Percentiles rank a stretch among this genome's conserved stretches.
These are phyloP conservation scores for Anastrepha obliqua DNA, from an alignment of 1,140 invertebrate species.

Conservation along the genomic window DNA sequence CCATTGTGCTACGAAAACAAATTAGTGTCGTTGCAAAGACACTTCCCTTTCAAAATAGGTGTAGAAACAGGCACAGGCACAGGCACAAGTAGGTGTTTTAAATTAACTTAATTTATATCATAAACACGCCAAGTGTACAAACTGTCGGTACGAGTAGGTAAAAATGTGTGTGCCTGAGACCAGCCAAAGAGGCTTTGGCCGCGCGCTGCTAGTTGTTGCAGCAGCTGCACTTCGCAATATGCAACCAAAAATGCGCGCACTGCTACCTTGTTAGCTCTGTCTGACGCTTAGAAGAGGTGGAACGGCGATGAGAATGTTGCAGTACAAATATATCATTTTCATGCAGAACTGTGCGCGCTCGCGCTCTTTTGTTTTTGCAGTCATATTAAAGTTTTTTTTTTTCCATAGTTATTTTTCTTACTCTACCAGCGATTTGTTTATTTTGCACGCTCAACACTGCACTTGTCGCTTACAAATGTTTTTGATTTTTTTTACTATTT, in stretches of 20 bases:
- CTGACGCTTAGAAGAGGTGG: background rate
- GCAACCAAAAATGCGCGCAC: background rate
- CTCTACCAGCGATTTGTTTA: background rate
- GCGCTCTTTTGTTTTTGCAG: background rate
- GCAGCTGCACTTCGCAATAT: conserved; percentile 2
- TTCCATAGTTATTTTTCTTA: background rate
- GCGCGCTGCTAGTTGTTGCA: background rate
- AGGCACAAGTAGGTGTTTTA: background rate
- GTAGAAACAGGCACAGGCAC: background rate
- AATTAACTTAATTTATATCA: conserved; percentile 52
- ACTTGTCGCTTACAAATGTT: background rate
- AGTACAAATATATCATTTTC: background rate
- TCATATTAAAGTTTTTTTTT: background rate
- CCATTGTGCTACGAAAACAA: conserved; percentile 24
- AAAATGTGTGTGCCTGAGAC: background rate
- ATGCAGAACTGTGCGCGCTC: background rate
- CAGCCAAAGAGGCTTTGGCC: background rate
- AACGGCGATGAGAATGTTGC: background rate
- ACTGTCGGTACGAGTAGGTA: background rate
- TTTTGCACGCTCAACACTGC: background rate
- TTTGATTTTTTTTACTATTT: background rate
- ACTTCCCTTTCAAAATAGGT: background rate
- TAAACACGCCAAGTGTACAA: conserved; percentile 43
- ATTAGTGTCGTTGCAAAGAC: conserved; percentile 43
- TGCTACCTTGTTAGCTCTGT: background rate